These are phyloP conservation scores for Spongilla lacustris DNA, from an alignment of 37 sponge, comb jelly and placozoan genomes.

Conservation along the genomic window DNA sequence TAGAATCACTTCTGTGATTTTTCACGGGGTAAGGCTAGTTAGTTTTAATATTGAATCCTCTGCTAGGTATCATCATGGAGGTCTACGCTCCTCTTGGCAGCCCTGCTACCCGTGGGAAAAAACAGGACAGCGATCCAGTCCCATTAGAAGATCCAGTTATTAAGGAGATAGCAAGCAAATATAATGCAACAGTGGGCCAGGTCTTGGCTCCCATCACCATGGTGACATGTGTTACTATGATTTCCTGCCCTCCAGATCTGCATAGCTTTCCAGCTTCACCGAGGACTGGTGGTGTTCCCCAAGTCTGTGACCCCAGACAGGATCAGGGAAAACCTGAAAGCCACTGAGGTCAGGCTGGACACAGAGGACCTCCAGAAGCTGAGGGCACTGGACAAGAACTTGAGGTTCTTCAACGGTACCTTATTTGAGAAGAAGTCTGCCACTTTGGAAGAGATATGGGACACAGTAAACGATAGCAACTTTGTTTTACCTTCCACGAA, in stretches of 20 bases:
- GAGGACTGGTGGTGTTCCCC: constrained; percentile 61
- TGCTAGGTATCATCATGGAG: constrained; percentile 69
- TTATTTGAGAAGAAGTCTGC: too few relatives aligned
- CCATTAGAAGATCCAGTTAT: constrained; percentile 77
- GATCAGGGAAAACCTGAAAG: constrained; percentile 58
- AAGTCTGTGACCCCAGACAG: constrained; percentile 67
- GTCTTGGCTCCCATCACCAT: not conserved
- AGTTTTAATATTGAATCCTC: too few relatives aligned
- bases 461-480: too few relatives aligned
- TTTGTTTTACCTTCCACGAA: too few relatives aligned
- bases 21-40: too few relatives aligned
- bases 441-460: too few relatives aligned
- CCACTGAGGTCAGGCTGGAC: constrained; percentile 51
- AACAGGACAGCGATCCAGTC: constrained; percentile 27
- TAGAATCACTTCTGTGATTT: too few relatives aligned
- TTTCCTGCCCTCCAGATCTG: constrained; percentile 8
- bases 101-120: constrained; percentile 42
- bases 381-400: constrained; percentile 30
- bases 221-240: too few relatives aligned
- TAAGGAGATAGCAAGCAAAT: constrained; percentile 70
- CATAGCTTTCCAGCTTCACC: constrained; percentile 54
- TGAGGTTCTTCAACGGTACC: constrained; percentile 16
- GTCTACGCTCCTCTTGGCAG: constrained; percentile 82
- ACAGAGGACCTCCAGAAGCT: constrained; percentile 66
- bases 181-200: constrained; percentile 69